Evolutionary conservation across 2,888 invertebrate genomes (phyloP), one percentile per base, ranked within the genome.

Genomic region (Atethmia centrago): DNA sequence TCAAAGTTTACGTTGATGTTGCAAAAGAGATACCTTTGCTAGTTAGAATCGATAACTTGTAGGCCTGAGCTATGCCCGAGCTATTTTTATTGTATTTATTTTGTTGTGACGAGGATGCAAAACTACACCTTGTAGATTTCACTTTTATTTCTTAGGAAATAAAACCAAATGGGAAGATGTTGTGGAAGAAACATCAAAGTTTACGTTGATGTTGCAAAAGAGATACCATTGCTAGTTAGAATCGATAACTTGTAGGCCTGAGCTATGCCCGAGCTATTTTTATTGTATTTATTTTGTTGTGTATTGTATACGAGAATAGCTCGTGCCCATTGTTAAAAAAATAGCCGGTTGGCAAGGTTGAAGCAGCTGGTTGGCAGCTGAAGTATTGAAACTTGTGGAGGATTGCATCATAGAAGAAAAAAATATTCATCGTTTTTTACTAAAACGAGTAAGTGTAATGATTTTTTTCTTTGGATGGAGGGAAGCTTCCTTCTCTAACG

Each of bases 181-280:
- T 55, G 25, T 61, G 21, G 25, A 19, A 21, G 47, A 21, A 47
- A 75, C 53, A 75, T 61, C 1, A n/a, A 53, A 42, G 59, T 49
- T 75, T 42, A 69, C 42, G 61, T 55, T 77, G 70, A 40, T 61
- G n/a, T 77, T 75, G 9, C 42, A 40, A 61, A 69, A 68, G 12
- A 28, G 31, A 59, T 68, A n/a, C 31, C 45, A 69, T 31, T 7
- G 16, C 4, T 16, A 21, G 53, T 47, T 25, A 14, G 2, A 53
- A 76, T 74, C 58, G 25, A 74, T 74, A 59, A 25, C 45, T 47
- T 45, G 36, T 28, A 21, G 8, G 19, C n/a, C 9, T 7, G 16
- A 65, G 55, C 28, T 31, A 5, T 36, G 25, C 7, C 9, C 45
- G 25, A 62, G 36, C 16, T 25, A n/a, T n/a, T n/a, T n/a, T n/a